phyloP scores from a whole-genome alignment of 2,888 invertebrate species.

The Synanthedon tipuliformis region DNA sequence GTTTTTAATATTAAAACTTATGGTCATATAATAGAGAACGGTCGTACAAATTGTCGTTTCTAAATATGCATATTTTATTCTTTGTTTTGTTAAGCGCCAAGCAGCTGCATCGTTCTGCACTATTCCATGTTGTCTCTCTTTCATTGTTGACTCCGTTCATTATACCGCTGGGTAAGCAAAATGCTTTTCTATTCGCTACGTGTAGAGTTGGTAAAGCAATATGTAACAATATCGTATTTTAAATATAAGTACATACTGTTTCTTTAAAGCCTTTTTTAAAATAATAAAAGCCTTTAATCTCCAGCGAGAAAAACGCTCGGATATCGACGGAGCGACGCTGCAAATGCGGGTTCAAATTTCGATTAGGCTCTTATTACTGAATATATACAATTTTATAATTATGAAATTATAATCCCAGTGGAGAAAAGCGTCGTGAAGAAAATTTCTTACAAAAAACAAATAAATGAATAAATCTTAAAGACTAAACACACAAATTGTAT shows the following conservation, averaged over 20 bases:
- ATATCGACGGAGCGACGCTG: too few relatives aligned
- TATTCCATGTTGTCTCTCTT: conserved; percentile 1
- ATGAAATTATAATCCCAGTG: too few relatives aligned
- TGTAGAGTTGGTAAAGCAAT: background rate
- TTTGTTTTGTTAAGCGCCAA: conserved; percentile 16
- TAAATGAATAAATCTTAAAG: too few relatives aligned
- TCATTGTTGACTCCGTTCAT: conserved; percentile 20
- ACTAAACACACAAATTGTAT: too few relatives aligned
- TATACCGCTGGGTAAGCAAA: conserved; percentile 28
- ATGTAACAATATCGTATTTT: background rate
- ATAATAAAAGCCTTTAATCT: background rate
- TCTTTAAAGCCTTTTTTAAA: background rate
- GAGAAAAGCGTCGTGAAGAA: too few relatives aligned
- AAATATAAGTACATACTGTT: background rate
- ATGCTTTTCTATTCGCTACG: conserved; percentile 19
- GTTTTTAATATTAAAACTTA: too few relatives aligned
- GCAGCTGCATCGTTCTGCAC: conserved; percentile 20
- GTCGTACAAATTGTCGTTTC: background rate
- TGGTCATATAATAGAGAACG: too few relatives aligned
- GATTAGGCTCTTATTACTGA: too few relatives aligned
- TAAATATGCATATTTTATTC: conserved; percentile 4
- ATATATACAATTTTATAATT: too few relatives aligned
- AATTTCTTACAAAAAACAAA: too few relatives aligned
- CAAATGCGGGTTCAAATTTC: too few relatives aligned
- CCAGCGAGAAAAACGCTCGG: too few relatives aligned